A percentile compares a stretch with the other conserved stretches of the same genome.
These are phyloP conservation scores for Pardosa pseudoannulata DNA, from an alignment of 2,888 invertebrate species.

Conservation along the genomic window DNA sequence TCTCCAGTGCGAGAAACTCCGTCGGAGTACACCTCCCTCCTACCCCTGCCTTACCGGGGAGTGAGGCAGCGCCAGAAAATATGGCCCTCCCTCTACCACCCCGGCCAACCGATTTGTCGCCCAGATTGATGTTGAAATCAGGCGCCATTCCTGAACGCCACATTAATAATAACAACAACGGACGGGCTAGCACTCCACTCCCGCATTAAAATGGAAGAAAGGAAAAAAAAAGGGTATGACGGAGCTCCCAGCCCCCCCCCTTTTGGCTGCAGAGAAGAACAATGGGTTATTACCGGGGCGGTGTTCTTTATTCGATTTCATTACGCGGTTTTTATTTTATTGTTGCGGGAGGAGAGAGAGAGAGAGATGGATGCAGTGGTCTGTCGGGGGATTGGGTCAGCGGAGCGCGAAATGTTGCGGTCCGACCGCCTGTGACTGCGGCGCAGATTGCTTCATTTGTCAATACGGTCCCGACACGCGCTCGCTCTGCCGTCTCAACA, in stretches of 20 bases:
- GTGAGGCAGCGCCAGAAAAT: slow-evolving; percentile 21
- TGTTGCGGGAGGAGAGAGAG: background rate
- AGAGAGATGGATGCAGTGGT: slow-evolving; percentile 51
- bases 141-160: slow-evolving; percentile 58
- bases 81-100: slow-evolving; percentile 20
- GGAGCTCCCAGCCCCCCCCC: too few relatives aligned
- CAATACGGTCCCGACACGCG: slow-evolving; percentile 36
- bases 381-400: slow-evolving; percentile 54
- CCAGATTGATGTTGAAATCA: slow-evolving; percentile 71
- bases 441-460: slow-evolving; percentile 72
- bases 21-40: too few relatives aligned
- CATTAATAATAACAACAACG: slow-evolving; percentile 70
- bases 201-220: background rate
- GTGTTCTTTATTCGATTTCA: slow-evolving; percentile 68
- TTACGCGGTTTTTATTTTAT: slow-evolving; percentile 68
- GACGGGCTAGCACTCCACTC: background rate
- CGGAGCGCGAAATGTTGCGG: slow-evolving; percentile 70
- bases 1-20: too few relatives aligned
- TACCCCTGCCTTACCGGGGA: too few relatives aligned
- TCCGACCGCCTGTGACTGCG: slow-evolving; percentile 68
- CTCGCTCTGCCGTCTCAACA: too few relatives aligned
- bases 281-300: slow-evolving; percentile 5
- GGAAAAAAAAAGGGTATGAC: background rate
- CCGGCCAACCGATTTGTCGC: slow-evolving; percentile 67
- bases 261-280: slow-evolving; percentile 10